Evolutionary conservation across 2,797 vertebrate species (phyloP).

Genomic region (Ctenosaura bakeri): DNA sequence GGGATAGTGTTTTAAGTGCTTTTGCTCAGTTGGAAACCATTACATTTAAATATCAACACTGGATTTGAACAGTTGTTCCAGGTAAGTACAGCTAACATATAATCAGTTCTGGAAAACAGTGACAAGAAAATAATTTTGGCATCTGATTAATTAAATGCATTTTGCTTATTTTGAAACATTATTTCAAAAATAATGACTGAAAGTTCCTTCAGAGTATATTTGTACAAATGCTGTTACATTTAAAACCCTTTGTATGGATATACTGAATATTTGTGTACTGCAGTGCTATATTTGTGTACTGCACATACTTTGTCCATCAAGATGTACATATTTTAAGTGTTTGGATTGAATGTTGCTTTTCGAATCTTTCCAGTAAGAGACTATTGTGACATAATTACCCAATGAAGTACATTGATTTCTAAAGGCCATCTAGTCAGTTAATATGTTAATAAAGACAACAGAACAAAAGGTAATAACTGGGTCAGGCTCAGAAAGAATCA

Average conservation of each 20-base stretch:
- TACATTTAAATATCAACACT: conserved; percentile 70
- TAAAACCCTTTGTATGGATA: conserved; percentile 49
- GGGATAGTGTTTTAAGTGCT: conserved; percentile 82
- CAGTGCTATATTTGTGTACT: conserved; percentile 12
- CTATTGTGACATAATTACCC: conserved; percentile 67
- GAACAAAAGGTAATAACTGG: conserved; percentile 76
- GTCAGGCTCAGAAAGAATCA: conserved; percentile 63
- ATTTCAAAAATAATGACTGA: not conserved
- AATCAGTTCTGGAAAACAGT: conserved; percentile 66
- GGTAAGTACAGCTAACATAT: conserved; percentile 62
- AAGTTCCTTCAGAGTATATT: conserved; percentile 58
- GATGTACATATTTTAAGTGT: conserved; percentile 66
- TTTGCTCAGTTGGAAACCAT: conserved; percentile 79
- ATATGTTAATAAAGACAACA: conserved; percentile 77
- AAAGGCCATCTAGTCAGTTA: conserved; percentile 74
- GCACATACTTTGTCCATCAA: conserved; percentile 42
- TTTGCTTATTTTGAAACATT: conserved; percentile 67
- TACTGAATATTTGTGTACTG: conserved; percentile 52
- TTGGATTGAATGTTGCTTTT: conserved; percentile 70
- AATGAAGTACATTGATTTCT: conserved; percentile 72
- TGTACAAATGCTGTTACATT: conserved; percentile 51
- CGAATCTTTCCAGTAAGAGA: conserved; percentile 66
- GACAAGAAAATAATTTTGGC: conserved; percentile 71
- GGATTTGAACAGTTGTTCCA: conserved; percentile 66
- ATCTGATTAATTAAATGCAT: conserved; percentile 70